These are phyloP conservation scores for Drosophila tanythrix DNA, from an alignment of 2,888 invertebrate genomes.

Conservation along the genomic window DNA sequence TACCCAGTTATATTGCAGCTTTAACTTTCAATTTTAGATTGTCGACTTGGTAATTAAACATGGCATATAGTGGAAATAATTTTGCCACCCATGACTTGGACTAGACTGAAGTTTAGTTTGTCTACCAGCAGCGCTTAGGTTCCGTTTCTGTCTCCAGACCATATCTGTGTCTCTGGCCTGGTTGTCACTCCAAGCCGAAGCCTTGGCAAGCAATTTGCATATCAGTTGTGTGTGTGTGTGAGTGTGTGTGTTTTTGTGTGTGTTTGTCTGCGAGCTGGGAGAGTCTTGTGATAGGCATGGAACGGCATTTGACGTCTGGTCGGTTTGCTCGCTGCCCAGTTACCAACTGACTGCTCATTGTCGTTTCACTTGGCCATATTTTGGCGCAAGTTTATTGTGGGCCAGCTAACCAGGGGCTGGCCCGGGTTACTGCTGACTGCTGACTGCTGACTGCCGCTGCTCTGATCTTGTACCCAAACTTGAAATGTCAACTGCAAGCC, in stretches of 20 bases:
- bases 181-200: conserved; percentile 68
- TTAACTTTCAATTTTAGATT: conserved; percentile 5
- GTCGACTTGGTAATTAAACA: conserved; percentile 59
- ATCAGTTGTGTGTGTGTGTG: conserved; percentile 56
- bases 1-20: neutral
- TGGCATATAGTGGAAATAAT: conserved; percentile 41
- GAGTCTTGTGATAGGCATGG: conserved; percentile 66
- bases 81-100: conserved; percentile 52
- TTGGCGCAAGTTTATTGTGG: conserved; percentile 69
- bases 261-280: conserved; percentile 31
- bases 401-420: conserved; percentile 24
- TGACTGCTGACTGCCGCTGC: conserved; percentile 4
- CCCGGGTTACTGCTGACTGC: neutral
- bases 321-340: conserved; percentile 36
- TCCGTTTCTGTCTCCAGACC: neutral
- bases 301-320: conserved; percentile 64
- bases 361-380: conserved; percentile 71
- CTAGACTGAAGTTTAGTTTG: conserved; percentile 35
- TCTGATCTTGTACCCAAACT: conserved; percentile 23
- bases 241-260: conserved; percentile 15
- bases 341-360: conserved; percentile 70
- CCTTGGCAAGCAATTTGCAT: conserved; percentile 71
- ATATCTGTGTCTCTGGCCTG: conserved; percentile 23
- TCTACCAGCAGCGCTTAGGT: neutral
- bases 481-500: conserved; percentile 49